A percentile compares a stretch with the other conserved stretches of the same genome.
These are phyloP conservation scores for Protobothrops mucrosquamatus DNA, from an alignment of 2,113 vertebrate species.

Conservation along the genomic window DNA sequence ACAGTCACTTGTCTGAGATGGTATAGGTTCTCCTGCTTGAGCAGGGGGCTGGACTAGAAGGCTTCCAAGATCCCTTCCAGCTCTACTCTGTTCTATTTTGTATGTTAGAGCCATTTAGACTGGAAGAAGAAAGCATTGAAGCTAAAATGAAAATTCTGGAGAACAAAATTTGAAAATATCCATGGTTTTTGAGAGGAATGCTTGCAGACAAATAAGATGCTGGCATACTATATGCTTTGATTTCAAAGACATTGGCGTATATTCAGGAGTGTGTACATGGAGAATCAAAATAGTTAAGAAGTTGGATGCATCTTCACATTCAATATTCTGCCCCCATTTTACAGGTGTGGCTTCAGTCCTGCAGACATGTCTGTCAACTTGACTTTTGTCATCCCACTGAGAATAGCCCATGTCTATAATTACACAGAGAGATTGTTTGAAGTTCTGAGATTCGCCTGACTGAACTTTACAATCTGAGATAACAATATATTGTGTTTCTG, in stretches of 20 bases:
- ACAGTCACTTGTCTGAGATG: no score
- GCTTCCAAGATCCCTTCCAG: no score
- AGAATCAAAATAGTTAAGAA: neutral
- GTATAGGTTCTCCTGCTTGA: no score
- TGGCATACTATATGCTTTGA: neutral
- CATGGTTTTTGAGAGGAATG: neutral
- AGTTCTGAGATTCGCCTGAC: neutral
- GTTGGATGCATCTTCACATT: neutral
- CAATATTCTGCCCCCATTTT: neutral
- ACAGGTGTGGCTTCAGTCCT: neutral
- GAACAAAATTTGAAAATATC: neutral
- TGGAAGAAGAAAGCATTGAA: conserved; percentile 21
- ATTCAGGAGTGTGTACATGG: neutral
- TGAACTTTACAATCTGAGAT: neutral
- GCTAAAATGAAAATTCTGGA: conserved; percentile 2
- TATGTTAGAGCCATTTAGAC: neutral
- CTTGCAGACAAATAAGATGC: neutral
- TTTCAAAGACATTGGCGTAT: neutral
- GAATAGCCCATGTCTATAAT: neutral
- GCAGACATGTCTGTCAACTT: neutral
- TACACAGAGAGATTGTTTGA: neutral
- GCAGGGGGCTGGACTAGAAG: no score
- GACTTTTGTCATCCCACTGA: neutral
- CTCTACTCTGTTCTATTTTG: no score
- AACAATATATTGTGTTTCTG: neutral